These are phyloP conservation scores for Orchesella flavescens DNA, from an alignment of 2,888 invertebrate species.

Conservation along the genomic window DNA sequence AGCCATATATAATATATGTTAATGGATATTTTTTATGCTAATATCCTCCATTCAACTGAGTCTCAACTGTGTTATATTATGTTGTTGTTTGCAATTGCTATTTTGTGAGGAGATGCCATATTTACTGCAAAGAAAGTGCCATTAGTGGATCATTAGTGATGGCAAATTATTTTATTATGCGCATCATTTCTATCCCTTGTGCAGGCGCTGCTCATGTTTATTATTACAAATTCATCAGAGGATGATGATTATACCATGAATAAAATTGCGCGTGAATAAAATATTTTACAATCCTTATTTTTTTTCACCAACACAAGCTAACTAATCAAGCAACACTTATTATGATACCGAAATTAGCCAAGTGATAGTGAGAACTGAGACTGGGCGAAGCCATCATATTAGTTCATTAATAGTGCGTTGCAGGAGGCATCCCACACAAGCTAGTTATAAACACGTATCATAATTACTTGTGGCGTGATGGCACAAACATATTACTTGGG, in stretches of 20 bases:
- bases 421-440: too few relatives aligned
- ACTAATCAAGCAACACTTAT: background rate
- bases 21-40: constrained; percentile 35
- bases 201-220: background rate
- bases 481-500: too few relatives aligned
- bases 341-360: background rate
- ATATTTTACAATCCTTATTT: background rate
- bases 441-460: too few relatives aligned
- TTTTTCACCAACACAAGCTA: background rate
- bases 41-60: constrained; percentile 1
- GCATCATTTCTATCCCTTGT: background rate
- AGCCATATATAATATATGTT: constrained; percentile 11
- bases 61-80: too few relatives aligned
- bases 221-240: background rate
- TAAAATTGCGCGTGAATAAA: background rate
- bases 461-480: too few relatives aligned
- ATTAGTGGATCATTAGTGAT: constrained; percentile 18
- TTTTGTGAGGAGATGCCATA: background rate
- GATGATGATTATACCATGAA: background rate
- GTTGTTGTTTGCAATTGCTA: background rate
- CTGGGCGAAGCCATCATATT: too few relatives aligned
- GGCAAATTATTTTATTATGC: constrained; percentile 3
- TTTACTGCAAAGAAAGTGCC: constrained; percentile 11
- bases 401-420: too few relatives aligned
- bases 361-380: too few relatives aligned